These are phyloP conservation scores for Phoeniculus purpureus DNA, from an alignment of 2,797 vertebrate genomes.

Conservation along the genomic window DNA sequence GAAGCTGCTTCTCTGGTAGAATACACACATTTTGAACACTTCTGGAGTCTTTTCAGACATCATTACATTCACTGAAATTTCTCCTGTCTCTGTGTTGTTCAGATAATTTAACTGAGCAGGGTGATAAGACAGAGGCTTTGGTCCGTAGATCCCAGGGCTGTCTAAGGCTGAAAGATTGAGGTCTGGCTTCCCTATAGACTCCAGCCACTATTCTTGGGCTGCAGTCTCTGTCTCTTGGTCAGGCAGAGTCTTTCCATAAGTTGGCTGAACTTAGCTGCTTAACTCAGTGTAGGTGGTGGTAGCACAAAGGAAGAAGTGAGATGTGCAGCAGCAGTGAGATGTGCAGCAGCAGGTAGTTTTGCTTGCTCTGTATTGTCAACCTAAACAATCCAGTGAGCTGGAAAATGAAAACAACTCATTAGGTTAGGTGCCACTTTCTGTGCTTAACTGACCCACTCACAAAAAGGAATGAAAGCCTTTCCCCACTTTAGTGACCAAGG, in stretches of 20 bases:
- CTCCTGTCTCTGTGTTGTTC: neutral
- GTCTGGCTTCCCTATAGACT: neutral
- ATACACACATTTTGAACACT: neutral
- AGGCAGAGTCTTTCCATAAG: accelerated
- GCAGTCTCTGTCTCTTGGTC: accelerated
- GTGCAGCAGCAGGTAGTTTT: neutral
- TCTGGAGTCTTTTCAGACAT: neutral
- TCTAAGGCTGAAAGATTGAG: neutral
- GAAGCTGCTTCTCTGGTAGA: neutral
- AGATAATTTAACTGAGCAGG: neutral
- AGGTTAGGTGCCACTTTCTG: neutral
- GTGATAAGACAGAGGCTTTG: neutral
- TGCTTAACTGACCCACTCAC: neutral
- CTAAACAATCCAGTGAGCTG: neutral
- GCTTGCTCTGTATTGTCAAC: neutral
- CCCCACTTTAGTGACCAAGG: neutral
- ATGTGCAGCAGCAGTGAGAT: neutral
- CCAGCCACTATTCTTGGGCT: accelerated
- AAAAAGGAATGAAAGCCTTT: neutral
- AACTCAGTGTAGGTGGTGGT: neutral
- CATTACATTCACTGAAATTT: neutral
- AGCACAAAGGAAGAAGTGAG: neutral
- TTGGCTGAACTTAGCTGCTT: neutral
- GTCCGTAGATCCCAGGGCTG: neutral
- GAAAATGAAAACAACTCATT: neutral